Conservation (phyloP, 1,140 invertebrate genomes). For the Daktulosphaira vitifoliae region DNA sequence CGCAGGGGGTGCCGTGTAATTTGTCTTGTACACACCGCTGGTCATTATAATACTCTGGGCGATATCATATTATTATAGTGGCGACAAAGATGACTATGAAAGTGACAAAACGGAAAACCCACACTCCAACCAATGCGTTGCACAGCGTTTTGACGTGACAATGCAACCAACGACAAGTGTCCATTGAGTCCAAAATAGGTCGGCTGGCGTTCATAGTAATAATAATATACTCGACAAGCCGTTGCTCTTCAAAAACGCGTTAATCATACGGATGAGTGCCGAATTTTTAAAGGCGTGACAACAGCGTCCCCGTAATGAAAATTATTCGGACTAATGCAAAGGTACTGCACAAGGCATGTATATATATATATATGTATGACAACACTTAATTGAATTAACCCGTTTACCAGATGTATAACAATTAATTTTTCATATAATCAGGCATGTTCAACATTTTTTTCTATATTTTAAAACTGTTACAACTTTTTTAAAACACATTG, state of each 20-base stretch:
- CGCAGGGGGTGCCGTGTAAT: slow-evolving; percentile 6
- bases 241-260: neutral
- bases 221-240: neutral
- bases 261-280: neutral
- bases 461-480: too few species aligned
- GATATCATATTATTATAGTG: neutral
- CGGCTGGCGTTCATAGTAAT: neutral
- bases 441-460: too few species aligned
- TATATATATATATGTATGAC: too few species aligned
- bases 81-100: neutral
- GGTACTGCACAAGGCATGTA: too few species aligned
- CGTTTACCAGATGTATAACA: too few species aligned
- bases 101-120: neutral
- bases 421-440: too few species aligned
- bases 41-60: neutral
- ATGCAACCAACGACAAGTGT: neutral
- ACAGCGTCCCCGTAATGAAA: too few species aligned
- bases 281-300: neutral
- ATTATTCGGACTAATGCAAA: too few species aligned
- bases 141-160: neutral
- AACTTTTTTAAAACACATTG: too few species aligned
- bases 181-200: neutral
- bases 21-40: neutral
- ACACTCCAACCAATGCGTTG: neutral
- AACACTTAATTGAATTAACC: too few species aligned